Evolutionary conservation across 2,888 invertebrate species (phyloP).

Genomic region (Zygogramma bicolorata): DNA sequence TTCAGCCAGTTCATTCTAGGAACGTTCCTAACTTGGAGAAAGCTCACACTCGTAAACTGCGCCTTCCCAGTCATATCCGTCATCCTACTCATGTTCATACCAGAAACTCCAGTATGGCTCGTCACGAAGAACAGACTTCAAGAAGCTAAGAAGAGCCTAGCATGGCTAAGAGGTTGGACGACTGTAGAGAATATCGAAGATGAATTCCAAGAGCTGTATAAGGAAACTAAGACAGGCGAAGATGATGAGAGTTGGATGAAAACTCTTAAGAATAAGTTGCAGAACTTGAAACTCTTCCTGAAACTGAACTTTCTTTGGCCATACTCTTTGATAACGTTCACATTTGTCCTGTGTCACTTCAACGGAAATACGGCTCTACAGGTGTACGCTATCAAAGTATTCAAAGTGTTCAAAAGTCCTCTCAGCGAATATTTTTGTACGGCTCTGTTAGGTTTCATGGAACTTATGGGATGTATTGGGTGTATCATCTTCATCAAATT

Average conservation of each 20-base stretch:
- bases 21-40: constrained; percentile 78
- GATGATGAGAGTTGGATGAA: background rate
- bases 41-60: constrained; percentile 77
- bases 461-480: constrained; percentile 75
- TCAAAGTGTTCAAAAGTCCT: constrained; percentile 78
- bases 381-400: constrained; percentile 82
- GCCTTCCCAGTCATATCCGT: constrained; percentile 75
- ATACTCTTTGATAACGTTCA: constrained; percentile 74
- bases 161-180: constrained; percentile 87
- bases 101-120: constrained; percentile 87
- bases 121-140: constrained; percentile 74
- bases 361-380: constrained; percentile 81
- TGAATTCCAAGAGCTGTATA: constrained; percentile 71
- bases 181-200: constrained; percentile 71
- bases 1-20: constrained; percentile 83
- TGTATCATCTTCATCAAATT: constrained; percentile 79
- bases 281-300: constrained; percentile 64
- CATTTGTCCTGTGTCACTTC: constrained; percentile 81
- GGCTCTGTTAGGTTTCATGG: constrained; percentile 77
- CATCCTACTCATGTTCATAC: constrained; percentile 77
- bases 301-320: constrained; percentile 77
- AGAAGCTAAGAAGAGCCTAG: constrained; percentile 78
- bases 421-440: constrained; percentile 83
- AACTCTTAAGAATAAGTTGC: constrained; percentile 13
- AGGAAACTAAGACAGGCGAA: constrained; percentile 43